phyloP scores from a whole-genome alignment of 2,113 vertebrate genomes.

The Pongo abelii region DNA sequence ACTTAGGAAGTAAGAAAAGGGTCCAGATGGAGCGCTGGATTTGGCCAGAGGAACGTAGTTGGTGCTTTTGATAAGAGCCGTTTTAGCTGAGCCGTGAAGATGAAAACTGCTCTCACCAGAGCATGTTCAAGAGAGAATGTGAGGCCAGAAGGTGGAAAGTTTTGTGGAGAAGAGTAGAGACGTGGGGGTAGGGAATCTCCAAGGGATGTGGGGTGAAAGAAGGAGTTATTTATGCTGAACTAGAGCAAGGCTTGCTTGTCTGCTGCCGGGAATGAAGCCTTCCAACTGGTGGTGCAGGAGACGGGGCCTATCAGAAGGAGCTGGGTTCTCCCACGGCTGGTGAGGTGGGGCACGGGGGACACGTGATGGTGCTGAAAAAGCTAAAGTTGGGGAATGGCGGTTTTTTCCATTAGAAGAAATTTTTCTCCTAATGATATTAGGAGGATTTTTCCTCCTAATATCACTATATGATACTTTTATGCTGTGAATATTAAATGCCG shows the following conservation, averaged over 20 bases:
- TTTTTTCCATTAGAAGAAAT: neutral
- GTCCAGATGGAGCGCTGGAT: neutral
- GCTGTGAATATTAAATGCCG: neutral
- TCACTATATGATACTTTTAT: neutral
- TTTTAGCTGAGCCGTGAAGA: neutral
- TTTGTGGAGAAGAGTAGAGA: neutral
- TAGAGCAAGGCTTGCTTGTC: neutral
- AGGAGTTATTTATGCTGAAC: neutral
- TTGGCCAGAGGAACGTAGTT: neutral
- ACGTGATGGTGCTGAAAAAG: neutral
- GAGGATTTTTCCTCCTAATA: neutral
- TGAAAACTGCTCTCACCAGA: neutral
- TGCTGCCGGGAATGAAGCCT: neutral
- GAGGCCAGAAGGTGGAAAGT: neutral
- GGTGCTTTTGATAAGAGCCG: neutral
- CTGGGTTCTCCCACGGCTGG: neutral
- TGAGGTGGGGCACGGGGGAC: too few relatives aligned
- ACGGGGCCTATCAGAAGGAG: neutral
- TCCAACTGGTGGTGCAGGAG: neutral
- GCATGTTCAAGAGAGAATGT: neutral
- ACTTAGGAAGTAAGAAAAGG: neutral
- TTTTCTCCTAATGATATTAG: neutral
- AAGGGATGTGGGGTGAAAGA: too few relatives aligned
- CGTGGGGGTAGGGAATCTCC: too few relatives aligned
- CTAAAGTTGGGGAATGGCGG: neutral